Evolutionary conservation across 2,888 invertebrate species (phyloP).

Genomic region (Pyrochroa serraticornis): DNA sequence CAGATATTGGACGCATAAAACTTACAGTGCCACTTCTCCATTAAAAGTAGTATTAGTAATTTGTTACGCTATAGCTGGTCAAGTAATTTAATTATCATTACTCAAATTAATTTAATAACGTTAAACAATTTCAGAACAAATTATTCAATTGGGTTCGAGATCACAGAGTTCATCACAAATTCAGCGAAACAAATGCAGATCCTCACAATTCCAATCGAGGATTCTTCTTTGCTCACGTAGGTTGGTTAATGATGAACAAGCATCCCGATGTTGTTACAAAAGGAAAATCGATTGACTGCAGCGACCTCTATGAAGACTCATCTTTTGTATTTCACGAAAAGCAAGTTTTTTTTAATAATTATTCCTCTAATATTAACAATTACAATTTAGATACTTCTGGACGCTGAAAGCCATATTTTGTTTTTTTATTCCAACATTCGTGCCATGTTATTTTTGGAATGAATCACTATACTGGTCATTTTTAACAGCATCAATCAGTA

Average conservation of each 20-base stretch:
- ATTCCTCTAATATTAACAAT: not conserved
- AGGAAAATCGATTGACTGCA: slow-evolving; percentile 82
- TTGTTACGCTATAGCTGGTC: slow-evolving; percentile 77
- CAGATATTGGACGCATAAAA: slow-evolving; percentile 89
- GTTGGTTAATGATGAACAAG: slow-evolving; percentile 90
- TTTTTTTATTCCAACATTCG: slow-evolving; percentile 78
- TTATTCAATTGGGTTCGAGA: slow-evolving; percentile 87
- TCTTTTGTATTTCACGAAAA: slow-evolving; percentile 79
- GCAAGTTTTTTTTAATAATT: slow-evolving; percentile 56
- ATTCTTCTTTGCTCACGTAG: slow-evolving; percentile 92
- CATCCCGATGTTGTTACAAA: slow-evolving; percentile 82
- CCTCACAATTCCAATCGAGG: slow-evolving; percentile 88
- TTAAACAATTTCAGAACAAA: slow-evolving; percentile 73
- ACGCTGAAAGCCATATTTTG: slow-evolving; percentile 77
- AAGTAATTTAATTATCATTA: slow-evolving; percentile 37
- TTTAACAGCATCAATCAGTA: slow-evolving; percentile 52
- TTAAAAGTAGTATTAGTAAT: slow-evolving; percentile 79
- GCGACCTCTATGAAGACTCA: slow-evolving; percentile 78
- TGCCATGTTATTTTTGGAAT: slow-evolving; percentile 76
- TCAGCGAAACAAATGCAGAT: slow-evolving; percentile 87
- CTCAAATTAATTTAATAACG: no score
- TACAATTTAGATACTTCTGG: slow-evolving; percentile 71
- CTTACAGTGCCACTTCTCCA: slow-evolving; percentile 90
- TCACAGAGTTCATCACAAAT: slow-evolving; percentile 89
- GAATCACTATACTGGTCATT: slow-evolving; percentile 17